A percentile compares a stretch with the other conserved stretches of the same genome.
phyloP scores from a whole-genome alignment of 2,888 invertebrate genomes.

The Diaprepes abbreviatus region DNA sequence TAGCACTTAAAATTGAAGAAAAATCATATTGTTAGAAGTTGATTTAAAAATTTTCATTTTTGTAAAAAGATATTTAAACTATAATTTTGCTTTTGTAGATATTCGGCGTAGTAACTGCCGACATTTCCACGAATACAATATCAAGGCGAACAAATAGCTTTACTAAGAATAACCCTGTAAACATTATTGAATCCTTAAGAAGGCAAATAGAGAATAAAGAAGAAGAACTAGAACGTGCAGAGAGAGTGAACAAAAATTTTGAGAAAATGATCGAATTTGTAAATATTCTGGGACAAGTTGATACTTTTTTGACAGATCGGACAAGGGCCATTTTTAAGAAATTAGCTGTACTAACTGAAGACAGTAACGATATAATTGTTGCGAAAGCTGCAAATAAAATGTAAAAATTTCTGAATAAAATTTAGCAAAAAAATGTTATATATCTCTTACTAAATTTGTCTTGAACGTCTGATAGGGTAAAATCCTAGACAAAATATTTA shows the following conservation, averaged over 20 bases:
- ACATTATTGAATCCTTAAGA: conserved; percentile 56
- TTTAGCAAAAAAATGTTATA: too few relatives aligned
- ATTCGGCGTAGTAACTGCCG: conserved; percentile 37
- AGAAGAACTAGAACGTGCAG: conserved; percentile 62
- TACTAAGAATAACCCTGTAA: conserved; percentile 50
- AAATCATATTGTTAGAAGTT: too few relatives aligned
- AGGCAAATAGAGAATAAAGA: conserved; percentile 61
- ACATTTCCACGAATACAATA: conserved; percentile 52
- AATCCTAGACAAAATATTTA: too few relatives aligned
- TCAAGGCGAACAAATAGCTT: conserved; percentile 43
- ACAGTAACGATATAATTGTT: conserved; percentile 63
- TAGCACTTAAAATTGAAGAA: too few relatives aligned
- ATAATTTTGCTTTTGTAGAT: conserved; percentile 51
- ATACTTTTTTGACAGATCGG: conserved; percentile 68
- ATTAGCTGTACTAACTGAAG: conserved; percentile 66
- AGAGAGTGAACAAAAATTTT: conserved; percentile 67
- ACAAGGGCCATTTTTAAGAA: conserved; percentile 66
- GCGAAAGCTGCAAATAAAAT: conserved; percentile 70
- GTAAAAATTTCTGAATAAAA: neutral
- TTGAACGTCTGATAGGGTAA: too few relatives aligned
- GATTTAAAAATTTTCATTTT: too few relatives aligned
- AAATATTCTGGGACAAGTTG: conserved; percentile 69
- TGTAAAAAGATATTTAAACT: too few relatives aligned
- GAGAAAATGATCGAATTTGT: conserved; percentile 69
- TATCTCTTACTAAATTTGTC: too few relatives aligned